phyloP scores from a whole-genome alignment of 2,888 invertebrate genomes.

The Mythimna pallens region DNA sequence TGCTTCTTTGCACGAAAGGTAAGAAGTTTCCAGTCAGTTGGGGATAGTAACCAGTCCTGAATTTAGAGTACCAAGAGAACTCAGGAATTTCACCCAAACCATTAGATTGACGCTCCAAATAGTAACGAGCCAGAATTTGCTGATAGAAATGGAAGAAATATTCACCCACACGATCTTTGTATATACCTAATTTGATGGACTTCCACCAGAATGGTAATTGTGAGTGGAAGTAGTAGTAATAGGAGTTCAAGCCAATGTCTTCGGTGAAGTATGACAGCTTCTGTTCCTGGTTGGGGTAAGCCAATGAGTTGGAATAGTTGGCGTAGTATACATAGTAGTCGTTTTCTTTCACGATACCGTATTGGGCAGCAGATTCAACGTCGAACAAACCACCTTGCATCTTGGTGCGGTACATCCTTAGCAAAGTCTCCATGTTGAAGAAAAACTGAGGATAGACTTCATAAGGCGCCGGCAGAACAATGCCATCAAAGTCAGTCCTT shows the following conservation, averaged over 20 bases:
- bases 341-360: constrained; percentile 82
- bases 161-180: constrained; percentile 92
- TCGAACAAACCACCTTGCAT: constrained; percentile 78
- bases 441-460: constrained; percentile 92
- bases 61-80: constrained; percentile 92
- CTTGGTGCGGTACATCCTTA: constrained; percentile 82
- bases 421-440: constrained; percentile 90
- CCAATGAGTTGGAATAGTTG: constrained; percentile 90
- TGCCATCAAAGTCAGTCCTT: constrained; percentile 89
- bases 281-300: constrained; percentile 90
- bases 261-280: constrained; percentile 93
- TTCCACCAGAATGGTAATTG: constrained; percentile 92
- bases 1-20: constrained; percentile 91
- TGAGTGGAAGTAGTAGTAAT: constrained; percentile 92
- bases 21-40: constrained; percentile 69
- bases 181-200: constrained; percentile 83
- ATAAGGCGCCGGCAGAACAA: constrained; percentile 92
- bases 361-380: constrained; percentile 75
- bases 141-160: constrained; percentile 92
- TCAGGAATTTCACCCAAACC: constrained; percentile 91
- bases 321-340: constrained; percentile 87
- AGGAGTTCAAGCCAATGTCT: constrained; percentile 92
- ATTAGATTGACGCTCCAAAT: constrained; percentile 92
- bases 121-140: constrained; percentile 93
- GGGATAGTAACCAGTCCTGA: constrained; percentile 80